Conservation (phyloP, 2,113 vertebrate species). For the Pomatostomus ruficeps region DNA sequence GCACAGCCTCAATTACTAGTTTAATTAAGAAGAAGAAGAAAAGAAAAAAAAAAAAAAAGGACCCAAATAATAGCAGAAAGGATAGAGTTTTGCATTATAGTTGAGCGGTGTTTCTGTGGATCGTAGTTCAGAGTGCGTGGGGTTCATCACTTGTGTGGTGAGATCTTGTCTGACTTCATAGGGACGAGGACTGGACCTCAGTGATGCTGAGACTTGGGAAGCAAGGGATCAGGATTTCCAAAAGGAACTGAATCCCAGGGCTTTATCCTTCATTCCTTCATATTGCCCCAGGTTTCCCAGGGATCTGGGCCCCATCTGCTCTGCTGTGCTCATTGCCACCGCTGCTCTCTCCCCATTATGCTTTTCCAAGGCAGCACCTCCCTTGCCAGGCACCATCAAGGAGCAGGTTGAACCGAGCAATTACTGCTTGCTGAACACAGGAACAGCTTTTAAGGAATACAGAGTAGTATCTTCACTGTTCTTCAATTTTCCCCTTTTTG, state of each 20-base stretch:
- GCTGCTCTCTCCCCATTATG: background rate
- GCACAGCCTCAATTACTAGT: background rate
- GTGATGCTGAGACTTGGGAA: background rate
- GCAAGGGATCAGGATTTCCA: background rate
- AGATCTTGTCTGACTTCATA: background rate
- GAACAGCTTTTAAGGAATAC: background rate
- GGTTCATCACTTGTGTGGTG: background rate
- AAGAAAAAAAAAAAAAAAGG: background rate
- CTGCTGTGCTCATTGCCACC: background rate
- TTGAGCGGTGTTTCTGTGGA: background rate
- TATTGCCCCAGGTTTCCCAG: background rate
- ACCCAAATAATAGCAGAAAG: background rate
- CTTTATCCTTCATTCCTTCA: background rate
- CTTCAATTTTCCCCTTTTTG: background rate
- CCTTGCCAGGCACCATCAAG: background rate
- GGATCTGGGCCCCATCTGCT: background rate
- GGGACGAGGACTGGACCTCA: background rate
- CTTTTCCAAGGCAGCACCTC: background rate
- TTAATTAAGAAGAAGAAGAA: background rate
- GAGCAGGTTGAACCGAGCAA: background rate
- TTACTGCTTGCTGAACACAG: background rate
- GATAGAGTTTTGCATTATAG: background rate
- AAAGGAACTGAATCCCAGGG: background rate
- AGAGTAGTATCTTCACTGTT: background rate
- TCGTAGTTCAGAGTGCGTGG: background rate